These are phyloP conservation scores for Cephalopholis sonnerati DNA, from an alignment of 2,113 vertebrate genomes.

Conservation along the genomic window DNA sequence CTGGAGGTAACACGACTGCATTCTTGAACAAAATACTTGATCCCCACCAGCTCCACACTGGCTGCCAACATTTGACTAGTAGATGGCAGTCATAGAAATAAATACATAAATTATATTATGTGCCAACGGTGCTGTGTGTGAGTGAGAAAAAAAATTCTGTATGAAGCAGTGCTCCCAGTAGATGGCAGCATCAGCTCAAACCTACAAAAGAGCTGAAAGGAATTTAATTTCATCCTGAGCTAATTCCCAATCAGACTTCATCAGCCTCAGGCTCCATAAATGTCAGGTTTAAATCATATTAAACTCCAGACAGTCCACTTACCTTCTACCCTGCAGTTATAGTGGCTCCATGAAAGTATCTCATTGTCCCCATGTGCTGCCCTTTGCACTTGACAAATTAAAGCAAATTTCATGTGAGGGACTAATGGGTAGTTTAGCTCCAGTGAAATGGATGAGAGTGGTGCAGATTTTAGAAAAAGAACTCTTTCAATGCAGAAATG, in stretches of 20 bases:
- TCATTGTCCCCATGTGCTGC: background rate
- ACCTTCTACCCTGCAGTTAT: background rate
- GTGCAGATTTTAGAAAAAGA: background rate
- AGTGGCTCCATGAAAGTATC: conserved; percentile 13
- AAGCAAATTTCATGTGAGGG: conserved; percentile 20
- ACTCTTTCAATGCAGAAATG: background rate
- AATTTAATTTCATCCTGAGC: background rate
- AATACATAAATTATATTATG: background rate
- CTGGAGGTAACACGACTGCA: background rate
- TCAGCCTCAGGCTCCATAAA: conserved; percentile 8
- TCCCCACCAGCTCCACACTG: too few species aligned
- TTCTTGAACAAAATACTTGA: background rate
- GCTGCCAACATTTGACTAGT: background rate
- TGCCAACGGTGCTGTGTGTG: background rate
- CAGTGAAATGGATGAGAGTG: background rate
- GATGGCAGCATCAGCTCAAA: conserved; percentile 64
- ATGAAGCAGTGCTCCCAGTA: conserved; percentile 31
- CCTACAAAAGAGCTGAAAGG: background rate
- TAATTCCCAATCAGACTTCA: conserved; percentile 26
- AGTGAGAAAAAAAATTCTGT: too few species aligned
- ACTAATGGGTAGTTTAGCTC: conserved; percentile 2
- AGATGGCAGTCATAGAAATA: background rate
- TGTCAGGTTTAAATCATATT: conserved; percentile 26
- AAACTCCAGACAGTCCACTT: background rate
- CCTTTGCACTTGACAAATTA: conserved; percentile 9